Base-by-base conservation (phyloP, 2,113 vertebrate species). In the Lucifuga dentata region DNA sequence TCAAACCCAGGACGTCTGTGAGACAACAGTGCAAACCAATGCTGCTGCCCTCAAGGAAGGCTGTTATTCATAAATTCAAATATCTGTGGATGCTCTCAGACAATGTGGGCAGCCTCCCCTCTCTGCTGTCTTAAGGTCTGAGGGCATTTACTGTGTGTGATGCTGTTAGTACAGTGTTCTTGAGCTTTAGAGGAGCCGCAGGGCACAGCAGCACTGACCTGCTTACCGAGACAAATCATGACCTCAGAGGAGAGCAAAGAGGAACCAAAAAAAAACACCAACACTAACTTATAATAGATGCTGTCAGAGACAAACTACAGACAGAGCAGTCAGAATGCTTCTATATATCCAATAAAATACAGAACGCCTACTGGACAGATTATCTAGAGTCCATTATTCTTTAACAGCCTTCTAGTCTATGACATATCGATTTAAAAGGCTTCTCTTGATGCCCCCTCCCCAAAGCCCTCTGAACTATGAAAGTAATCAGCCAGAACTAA, bases 401-500 rank as follows among this genome's bases (percentile, higher is more conserved):
- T 59, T 46, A 4, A 23, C 5, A 0, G 49, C 39, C 57, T 70
- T 60, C 29, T 13, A 21, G 26, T 71, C 74, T 84, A 66, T 78
- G 75, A 83, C 20, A 21, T 76, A 82, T 89, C 68, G 55, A 86
- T 88, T 85, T 85, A 86, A 88, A 83, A 77, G 82, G 85, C 80
- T 72, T 43, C 61, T 66, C 57, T 73, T 55, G 58, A 39, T 70
- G 84, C 80, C 74, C 12, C 26, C 43, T 70, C 86, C 80, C 74
- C 12, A 17, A 48, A 84, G 80, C 73, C 81, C 78, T 80, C 65
- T 74, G 78, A 81, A 83, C 86, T 78, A 83, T 84, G 84, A 81
- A 76, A 72, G 89, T 86, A 90, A 90, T 91, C 89, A 91, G 66
- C 84, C 56, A 57, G 81, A 87, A 88, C 76, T 86, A 90, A 90